Evolutionary conservation across 2,113 vertebrate genomes (phyloP).

Genomic region (Catagonus wagneri): DNA sequence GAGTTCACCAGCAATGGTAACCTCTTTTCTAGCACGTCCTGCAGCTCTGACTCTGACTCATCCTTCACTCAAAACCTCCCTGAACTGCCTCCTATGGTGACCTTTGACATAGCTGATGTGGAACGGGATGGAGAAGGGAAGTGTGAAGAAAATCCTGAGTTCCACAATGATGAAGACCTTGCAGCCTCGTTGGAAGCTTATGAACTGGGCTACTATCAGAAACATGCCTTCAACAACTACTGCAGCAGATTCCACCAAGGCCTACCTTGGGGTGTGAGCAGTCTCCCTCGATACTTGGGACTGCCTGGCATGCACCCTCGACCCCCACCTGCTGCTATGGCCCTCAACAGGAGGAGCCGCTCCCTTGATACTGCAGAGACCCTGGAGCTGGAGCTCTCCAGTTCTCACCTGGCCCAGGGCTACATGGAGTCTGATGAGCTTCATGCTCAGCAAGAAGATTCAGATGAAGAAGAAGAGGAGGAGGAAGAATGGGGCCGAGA

Average conservation of each 20-base stretch:
- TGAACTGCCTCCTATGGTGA: conserved; percentile 96
- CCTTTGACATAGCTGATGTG: conserved; percentile 97
- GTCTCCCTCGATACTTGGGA: conserved; percentile 94
- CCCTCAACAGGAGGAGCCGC: conserved; percentile 93
- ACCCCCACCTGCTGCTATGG: conserved; percentile 89
- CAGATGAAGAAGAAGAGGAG: conserved; percentile 72
- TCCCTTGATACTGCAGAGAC: conserved; percentile 94
- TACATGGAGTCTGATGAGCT: conserved; percentile 72
- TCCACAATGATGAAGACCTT: conserved; percentile 92
- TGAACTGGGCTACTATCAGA: conserved; percentile 92
- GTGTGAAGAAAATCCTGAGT: conserved; percentile 94
- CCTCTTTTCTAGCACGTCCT: conserved; percentile 92
- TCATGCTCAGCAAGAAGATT: conserved; percentile 72
- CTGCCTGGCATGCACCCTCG: conserved; percentile 89
- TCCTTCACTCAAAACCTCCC: conserved; percentile 94
- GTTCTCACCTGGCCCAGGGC: conserved; percentile 79
- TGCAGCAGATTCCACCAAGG: conserved; percentile 91
- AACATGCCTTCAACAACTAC: conserved; percentile 93
- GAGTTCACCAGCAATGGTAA: conserved; percentile 94
- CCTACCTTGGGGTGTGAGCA: conserved; percentile 93
- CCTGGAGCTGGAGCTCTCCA: conserved; percentile 90
- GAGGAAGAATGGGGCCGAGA: conserved; percentile 76
- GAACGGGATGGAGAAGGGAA: conserved; percentile 97
- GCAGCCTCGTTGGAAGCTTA: conserved; percentile 93
- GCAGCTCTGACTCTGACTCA: conserved; percentile 90